Evolutionary conservation across 1,140 invertebrate species (phyloP), one percentile per base, ranked within the genome.

Genomic region (Zaprionus africanus): DNA sequence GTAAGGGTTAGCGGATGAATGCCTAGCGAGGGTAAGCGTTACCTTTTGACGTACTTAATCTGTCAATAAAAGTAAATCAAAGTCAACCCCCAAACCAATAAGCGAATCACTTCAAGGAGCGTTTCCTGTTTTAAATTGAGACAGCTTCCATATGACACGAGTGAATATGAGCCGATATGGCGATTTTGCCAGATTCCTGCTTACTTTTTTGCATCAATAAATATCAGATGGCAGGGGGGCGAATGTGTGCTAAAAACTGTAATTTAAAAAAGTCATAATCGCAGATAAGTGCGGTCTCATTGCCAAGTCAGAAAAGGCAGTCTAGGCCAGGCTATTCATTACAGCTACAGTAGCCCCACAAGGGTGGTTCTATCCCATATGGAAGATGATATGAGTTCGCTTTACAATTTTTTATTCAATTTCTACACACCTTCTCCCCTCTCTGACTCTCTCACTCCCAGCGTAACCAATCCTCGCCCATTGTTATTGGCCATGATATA

Each of bases 241-340:
- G n/a, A n/a, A n/a, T 88, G 79, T 76, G 79, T 76, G 86, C 79
- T 91, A 77, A 90, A 90, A 90, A 90, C 82, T 90, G 86, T 90
- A 90, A 90, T 92, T 92, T 90, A 86, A 91, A 91, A 92, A 92
- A 92, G 83, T 91, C 91, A 92, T 92, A 92, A 92, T 92, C 91
- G 77, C 67, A 92, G 91, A 92, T 92, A 92, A 92, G 91, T 92
- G 91, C 91, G 91, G 91, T 92, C 84, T 87, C 84, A 87, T 88
- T 87, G 84, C 82, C 82, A 49, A 67, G 59, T 54, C 74, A 78
- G 78, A 78, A 81, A 67, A 75, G 69, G 73, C 83, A 70, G 82
- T 54, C 71, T 75, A 79, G 73, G 81, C 77, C 77, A 88, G 73
- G 81, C 79, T 82, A 88, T 92, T 92, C 91, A 92, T 92, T 92